Percentiles rank a stretch among this genome's conserved stretches.
Evolutionary conservation across 2,888 invertebrate species (phyloP).

Genomic region (Heterodera filipjevi): DNA sequence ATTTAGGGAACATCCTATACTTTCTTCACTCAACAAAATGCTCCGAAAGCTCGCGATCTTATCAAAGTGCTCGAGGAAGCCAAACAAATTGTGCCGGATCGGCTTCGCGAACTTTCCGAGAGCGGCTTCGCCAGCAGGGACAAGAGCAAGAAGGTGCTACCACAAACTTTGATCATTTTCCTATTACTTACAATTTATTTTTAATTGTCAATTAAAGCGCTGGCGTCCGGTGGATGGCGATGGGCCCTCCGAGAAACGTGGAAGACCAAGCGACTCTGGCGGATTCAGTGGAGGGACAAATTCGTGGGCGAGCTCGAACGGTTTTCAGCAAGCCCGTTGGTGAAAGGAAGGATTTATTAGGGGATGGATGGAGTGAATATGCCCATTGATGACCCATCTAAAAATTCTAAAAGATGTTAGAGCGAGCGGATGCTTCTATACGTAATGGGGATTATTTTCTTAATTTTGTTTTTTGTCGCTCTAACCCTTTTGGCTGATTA

Average conservation of each 20-base stretch:
- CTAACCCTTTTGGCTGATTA: neutral
- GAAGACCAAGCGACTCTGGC: neutral
- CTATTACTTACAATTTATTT: no score
- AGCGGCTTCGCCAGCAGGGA: conserved; percentile 9
- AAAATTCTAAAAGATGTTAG: neutral
- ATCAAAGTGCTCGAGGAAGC: conserved; percentile 84
- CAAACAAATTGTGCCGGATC: conserved; percentile 84
- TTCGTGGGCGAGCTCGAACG: conserved; percentile 3
- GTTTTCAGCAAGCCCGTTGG: conserved; percentile 16
- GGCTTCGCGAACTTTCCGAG: conserved; percentile 69
- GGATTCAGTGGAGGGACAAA: conserved; percentile 9
- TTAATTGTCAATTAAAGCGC: neutral
- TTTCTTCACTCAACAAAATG: conserved; percentile 88
- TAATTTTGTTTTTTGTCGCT: neutral
- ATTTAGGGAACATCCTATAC: conserved; percentile 82
- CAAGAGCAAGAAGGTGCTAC: neutral
- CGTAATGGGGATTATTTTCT: neutral
- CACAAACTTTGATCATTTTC: no score
- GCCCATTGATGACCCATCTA: no score
- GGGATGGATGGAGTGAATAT: no score
- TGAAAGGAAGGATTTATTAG: conserved; percentile 10
- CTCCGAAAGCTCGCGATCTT: conserved; percentile 83
- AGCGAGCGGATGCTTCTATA: neutral
- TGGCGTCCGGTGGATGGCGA: conserved; percentile 13
- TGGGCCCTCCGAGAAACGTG: conserved; percentile 4